Evolutionary conservation across 2,113 vertebrate species (phyloP), one percentile per base, ranked within the genome.

Genomic region (Trematocara nigrifrons): DNA sequence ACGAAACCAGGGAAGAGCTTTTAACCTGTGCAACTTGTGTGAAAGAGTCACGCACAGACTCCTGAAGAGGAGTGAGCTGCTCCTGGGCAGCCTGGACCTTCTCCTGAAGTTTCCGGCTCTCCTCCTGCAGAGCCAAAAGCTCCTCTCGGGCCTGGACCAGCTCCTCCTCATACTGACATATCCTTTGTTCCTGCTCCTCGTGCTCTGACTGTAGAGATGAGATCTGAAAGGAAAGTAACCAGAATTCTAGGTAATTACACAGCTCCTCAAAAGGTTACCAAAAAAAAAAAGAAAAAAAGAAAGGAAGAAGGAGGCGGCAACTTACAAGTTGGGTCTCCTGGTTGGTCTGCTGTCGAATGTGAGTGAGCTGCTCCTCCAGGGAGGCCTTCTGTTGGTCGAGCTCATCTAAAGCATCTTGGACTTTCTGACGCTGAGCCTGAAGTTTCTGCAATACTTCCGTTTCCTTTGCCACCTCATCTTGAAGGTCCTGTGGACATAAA

Each of bases 401-500:
- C 90, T 97, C 97, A 22, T 97, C 97, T 76, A 99, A 95, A 35
- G 96, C 96, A 42, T 98, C 98, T 93, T 99, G 97, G 1, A 97
- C 97, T 91, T 98, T 97, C 93, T 98, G 97, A 40, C 98, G 97
- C 92, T 99, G 98, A 66, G 95, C 80, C 95, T 99, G 97, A 15
- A 99, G 96, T 82, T 93, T 97, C 89, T 97, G 97, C 71, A 99
- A 93, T 54, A 97, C 97, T 91, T 83, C 96, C 52, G 93, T 98
- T 90, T 99, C 98, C 87, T 94, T 96, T 13, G 97, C 97, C 51
- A 99, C 98, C 94, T 98, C 98, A 93, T 97, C 97, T 89, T 99
- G 98, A 84, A 99, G 96, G 92, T 99, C 99, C 99, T 99, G 78
- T 10, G 76, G 38, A 56, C 9, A 82, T 35, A 52, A 52, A 81